Percentiles rank a stretch among this genome's conserved stretches.
Conservation (phyloP, 2,888 invertebrate genomes). For the Lamellibrachia satsuma region DNA sequence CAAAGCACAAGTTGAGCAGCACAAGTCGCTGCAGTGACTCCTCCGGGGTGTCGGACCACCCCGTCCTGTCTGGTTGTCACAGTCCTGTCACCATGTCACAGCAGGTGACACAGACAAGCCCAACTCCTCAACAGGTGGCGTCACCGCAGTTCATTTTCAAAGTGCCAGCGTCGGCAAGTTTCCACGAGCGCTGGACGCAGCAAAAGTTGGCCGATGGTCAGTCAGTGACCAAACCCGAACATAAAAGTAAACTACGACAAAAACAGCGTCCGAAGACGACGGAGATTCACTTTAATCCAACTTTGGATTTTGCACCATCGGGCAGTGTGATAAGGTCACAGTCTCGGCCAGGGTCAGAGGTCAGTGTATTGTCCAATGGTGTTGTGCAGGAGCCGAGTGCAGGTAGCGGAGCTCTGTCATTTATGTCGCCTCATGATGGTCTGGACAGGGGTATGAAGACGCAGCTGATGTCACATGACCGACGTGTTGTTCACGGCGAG, state of each 20-base stretch:
- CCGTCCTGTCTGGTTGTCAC: not conserved
- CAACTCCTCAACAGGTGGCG: not conserved
- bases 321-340: not conserved
- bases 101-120: not conserved
- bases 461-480: not conserved
- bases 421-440: not conserved
- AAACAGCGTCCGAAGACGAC: slow-evolving; percentile 3
- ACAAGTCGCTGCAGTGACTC: not conserved
- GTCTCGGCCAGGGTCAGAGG: not conserved
- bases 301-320: not conserved
- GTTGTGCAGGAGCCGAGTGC: not conserved
- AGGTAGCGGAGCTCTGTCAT: not conserved
- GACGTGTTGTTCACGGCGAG: not conserved
- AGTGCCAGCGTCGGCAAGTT: not conserved
- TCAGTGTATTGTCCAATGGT: not conserved
- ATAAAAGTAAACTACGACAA: not conserved
- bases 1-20: not conserved
- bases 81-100: not conserved
- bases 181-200: not conserved
- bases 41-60: not conserved
- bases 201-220: not conserved
- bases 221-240: not conserved
- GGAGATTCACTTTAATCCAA: not conserved
- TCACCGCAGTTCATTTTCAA: not conserved
- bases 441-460: not conserved